phyloP scores from a whole-genome alignment of 2,113 vertebrate genomes.

The Cynoglossus semilaevis region DNA sequence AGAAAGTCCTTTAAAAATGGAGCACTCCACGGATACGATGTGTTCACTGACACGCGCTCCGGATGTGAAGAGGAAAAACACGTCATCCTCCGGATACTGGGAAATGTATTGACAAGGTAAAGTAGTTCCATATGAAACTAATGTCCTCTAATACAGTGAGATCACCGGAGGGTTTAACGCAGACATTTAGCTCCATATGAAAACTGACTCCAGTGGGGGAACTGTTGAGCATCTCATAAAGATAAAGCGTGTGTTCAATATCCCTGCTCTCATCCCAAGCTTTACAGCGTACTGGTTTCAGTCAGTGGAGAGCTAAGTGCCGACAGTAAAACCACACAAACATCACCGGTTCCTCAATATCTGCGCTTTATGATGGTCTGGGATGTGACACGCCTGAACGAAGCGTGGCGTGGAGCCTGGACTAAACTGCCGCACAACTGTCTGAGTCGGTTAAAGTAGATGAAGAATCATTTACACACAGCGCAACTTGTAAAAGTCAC shows the following conservation, averaged over 20 bases:
- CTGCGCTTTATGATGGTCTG: slow-evolving; percentile 17
- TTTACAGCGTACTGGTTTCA: slow-evolving; percentile 25
- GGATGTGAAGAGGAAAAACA: slow-evolving; percentile 11
- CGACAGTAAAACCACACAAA: slow-evolving; percentile 27
- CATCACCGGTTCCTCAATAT: slow-evolving; percentile 14
- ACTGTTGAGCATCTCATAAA: slow-evolving; percentile 35
- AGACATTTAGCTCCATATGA: slow-evolving; percentile 13
- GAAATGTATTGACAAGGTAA: slow-evolving; percentile 3
- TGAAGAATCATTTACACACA: too few species aligned
- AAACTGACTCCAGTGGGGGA: slow-evolving; percentile 8
- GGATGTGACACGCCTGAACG: slow-evolving; percentile 16
- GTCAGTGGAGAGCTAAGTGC: slow-evolving; percentile 34
- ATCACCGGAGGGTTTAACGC: slow-evolving; percentile 36
- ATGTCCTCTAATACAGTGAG: slow-evolving; percentile 9
- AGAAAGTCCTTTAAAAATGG: not conserved
- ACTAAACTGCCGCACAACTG: slow-evolving; percentile 8
- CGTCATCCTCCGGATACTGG: not conserved
- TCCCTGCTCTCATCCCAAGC: slow-evolving; percentile 40
- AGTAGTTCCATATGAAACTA: slow-evolving; percentile 3
- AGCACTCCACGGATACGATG: not conserved
- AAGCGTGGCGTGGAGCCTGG: slow-evolving; percentile 23
- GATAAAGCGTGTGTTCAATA: slow-evolving; percentile 32
- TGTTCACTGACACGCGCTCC: not conserved
- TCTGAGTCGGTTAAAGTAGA: slow-evolving; percentile 1
- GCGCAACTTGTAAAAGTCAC: too few species aligned